A percentile compares a stretch with the other conserved stretches of the same genome.
Conservation (phyloP, 1,140 invertebrate genomes). For the Drosophila leontia region DNA sequence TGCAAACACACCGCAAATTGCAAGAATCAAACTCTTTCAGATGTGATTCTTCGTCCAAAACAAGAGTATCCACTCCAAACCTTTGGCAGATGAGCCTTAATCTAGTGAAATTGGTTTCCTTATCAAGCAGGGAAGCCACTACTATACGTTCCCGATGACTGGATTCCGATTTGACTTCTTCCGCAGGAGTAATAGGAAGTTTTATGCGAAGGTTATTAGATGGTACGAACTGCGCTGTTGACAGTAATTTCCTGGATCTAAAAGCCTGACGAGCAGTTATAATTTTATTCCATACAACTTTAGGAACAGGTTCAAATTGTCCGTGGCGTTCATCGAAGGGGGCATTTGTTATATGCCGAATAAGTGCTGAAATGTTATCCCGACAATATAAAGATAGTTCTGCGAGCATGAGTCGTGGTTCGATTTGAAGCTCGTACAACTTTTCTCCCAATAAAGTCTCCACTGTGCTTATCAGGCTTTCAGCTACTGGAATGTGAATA, state of each 20-base stretch:
- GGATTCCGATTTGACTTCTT: too few species aligned
- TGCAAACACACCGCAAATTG: too few species aligned
- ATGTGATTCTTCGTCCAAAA: not conserved
- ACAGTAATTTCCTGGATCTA: not conserved
- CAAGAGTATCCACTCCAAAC: not conserved
- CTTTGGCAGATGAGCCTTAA: not conserved
- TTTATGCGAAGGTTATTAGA: not conserved
- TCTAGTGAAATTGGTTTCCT: not conserved
- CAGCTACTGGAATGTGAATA: not conserved
- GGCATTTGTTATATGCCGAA: not conserved
- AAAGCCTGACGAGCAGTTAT: not conserved
- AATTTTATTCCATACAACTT: too few species aligned
- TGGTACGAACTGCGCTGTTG: too few species aligned
- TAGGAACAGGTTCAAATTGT: too few species aligned
- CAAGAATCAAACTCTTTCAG: not conserved
- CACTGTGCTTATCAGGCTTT: not conserved
- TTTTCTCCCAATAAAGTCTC: not conserved
- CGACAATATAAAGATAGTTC: too few species aligned
- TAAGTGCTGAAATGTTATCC: too few species aligned
- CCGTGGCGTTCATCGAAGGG: not conserved
- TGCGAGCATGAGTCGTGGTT: not conserved
- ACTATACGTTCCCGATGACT: not conserved
- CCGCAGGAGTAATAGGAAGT: not conserved
- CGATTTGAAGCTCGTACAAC: not conserved
- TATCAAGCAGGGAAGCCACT: not conserved